phyloP scores from a whole-genome alignment of 2,797 vertebrate genomes.

The Fistularia commersonii region DNA sequence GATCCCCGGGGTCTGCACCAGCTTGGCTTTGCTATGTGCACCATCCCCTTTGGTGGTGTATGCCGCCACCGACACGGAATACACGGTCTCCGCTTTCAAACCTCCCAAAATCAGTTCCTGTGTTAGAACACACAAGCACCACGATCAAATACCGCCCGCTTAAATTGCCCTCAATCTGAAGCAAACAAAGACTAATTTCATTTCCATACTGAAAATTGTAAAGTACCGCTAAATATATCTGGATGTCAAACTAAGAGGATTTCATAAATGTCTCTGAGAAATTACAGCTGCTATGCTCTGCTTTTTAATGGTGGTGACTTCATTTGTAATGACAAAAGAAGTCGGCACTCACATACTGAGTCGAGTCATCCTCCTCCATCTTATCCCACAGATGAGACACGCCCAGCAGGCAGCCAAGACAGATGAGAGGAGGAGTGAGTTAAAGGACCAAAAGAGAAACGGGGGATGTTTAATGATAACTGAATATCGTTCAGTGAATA shows the following conservation, averaged over 20 bases:
- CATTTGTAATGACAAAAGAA: constrained; percentile 22
- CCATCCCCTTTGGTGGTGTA: constrained; percentile 85
- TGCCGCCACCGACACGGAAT: constrained; percentile 86
- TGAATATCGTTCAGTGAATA: no score
- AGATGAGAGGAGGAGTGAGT: constrained; percentile 54
- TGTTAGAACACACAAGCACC: constrained; percentile 10
- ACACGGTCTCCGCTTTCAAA: constrained; percentile 86
- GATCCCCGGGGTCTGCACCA: constrained; percentile 84
- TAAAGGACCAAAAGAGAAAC: constrained; percentile 42
- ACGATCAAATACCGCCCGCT: constrained; percentile 3
- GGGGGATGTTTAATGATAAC: constrained; percentile 33
- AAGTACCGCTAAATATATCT: constrained; percentile 21
- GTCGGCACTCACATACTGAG: constrained; percentile 89
- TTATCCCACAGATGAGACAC: constrained; percentile 74
- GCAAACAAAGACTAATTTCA: constrained; percentile 6
- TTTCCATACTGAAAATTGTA: constrained; percentile 4
- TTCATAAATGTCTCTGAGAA: constrained; percentile 11
- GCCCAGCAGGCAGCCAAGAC: constrained; percentile 53
- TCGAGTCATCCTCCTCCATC: constrained; percentile 87
- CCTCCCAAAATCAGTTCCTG: constrained; percentile 88
- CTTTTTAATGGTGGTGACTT: constrained; percentile 30
- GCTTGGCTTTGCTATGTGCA: constrained; percentile 85
- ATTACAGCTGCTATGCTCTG: constrained; percentile 9
- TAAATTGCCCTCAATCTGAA: constrained; percentile 5
- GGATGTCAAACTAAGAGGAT: constrained; percentile 16